Evolutionary conservation across 2,113 vertebrate species (phyloP).

Genomic region (Tachuris rubrigastra): DNA sequence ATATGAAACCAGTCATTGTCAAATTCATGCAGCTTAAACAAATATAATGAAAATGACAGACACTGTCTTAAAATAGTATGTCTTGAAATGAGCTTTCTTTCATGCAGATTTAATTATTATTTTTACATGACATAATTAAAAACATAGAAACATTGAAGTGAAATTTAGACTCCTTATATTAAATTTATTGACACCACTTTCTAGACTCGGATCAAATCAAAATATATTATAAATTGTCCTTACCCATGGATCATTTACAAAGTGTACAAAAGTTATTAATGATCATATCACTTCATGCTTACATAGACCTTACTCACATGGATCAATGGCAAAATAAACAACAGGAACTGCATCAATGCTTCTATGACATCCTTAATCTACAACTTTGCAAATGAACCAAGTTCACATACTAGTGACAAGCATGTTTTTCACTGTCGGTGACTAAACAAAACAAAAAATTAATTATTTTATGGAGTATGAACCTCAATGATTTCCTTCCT

Average conservation of each 20-base stretch:
- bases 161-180: not conserved
- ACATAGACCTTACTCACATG: not conserved
- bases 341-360: not conserved
- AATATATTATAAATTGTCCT: not conserved
- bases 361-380: not conserved
- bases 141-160: not conserved
- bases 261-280: not conserved
- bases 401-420: not conserved
- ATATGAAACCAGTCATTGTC: not conserved
- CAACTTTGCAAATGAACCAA: not conserved
- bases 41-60: not conserved
- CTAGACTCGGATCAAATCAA: not conserved
- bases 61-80: not conserved
- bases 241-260: not conserved
- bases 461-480: not conserved
- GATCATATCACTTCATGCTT: not conserved
- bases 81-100: not conserved
- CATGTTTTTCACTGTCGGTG: not conserved
- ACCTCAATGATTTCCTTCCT: not conserved
- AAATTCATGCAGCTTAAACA: not conserved
- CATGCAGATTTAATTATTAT: not conserved
- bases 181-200: not conserved
- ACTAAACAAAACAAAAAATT: not conserved
- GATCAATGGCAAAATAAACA: constrained; percentile 28
- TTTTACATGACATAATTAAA: not conserved